A percentile compares a stretch with the other conserved stretches of the same genome.
Evolutionary conservation across 2,888 invertebrate species (phyloP).

Genomic region (Asteroscopus sphinx): DNA sequence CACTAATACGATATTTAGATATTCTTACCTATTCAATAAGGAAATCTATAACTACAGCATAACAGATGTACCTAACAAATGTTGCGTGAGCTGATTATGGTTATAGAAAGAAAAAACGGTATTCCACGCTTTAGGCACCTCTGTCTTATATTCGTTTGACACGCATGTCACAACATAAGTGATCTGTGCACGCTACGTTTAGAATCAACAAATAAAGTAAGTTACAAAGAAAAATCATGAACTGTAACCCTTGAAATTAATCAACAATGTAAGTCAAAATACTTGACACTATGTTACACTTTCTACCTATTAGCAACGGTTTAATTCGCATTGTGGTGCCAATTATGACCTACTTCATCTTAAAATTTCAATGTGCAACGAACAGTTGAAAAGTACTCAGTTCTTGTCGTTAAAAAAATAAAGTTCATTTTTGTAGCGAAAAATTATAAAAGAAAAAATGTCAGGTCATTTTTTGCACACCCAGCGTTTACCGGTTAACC

Average conservation of each 20-base stretch:
- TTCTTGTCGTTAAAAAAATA: slow-evolving; percentile 43
- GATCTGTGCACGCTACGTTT: slow-evolving; percentile 54
- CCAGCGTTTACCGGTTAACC: slow-evolving; percentile 67
- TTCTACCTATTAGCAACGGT: slow-evolving; percentile 70
- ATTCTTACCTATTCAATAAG: slow-evolving; percentile 8
- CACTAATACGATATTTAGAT: neutral
- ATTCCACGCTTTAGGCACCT: slow-evolving; percentile 42
- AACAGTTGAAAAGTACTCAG: slow-evolving; percentile 20
- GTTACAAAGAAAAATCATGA: slow-evolving; percentile 36
- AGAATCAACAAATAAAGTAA: slow-evolving; percentile 29
- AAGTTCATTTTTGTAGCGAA: slow-evolving; percentile 31
- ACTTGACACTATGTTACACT: slow-evolving; percentile 65
- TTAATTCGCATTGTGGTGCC: slow-evolving; percentile 69
- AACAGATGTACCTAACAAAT: slow-evolving; percentile 22
- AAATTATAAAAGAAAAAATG: slow-evolving; percentile 33
- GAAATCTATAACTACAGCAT: slow-evolving; percentile 15
- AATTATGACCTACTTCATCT: slow-evolving; percentile 74
- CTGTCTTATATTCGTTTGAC: slow-evolving; percentile 56
- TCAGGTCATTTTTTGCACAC: slow-evolving; percentile 45
- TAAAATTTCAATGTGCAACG: slow-evolving; percentile 55
- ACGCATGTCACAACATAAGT: slow-evolving; percentile 61
- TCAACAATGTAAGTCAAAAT: slow-evolving; percentile 68
- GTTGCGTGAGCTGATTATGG: slow-evolving; percentile 51
- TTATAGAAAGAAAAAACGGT: slow-evolving; percentile 45
- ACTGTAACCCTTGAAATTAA: slow-evolving; percentile 57